phyloP scores from a whole-genome alignment of 23 tunicate genomes.

The Aplidium turbinatum region DNA sequence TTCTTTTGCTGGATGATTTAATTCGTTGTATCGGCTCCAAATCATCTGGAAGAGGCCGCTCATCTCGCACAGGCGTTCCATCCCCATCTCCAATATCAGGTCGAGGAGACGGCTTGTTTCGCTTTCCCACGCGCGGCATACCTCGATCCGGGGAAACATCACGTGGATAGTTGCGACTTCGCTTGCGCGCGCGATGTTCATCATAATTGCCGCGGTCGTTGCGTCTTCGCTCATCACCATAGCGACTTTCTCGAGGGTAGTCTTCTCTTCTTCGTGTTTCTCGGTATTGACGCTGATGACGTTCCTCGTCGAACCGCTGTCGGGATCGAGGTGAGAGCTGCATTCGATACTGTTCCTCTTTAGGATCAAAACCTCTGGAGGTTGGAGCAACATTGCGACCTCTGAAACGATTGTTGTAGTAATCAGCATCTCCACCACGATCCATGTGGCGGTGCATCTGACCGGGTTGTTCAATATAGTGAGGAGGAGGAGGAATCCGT shows the following conservation, averaged over 20 bases:
- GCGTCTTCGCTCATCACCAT: constrained; percentile 10
- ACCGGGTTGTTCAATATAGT: background rate
- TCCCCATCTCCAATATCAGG: constrained; percentile 67
- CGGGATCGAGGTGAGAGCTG: constrained; percentile 22
- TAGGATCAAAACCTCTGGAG: background rate
- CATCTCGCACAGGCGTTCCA: constrained; percentile 92
- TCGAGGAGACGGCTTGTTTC: constrained; percentile 9
- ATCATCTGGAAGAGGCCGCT: constrained; percentile 63
- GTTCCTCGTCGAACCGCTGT: constrained; percentile 18
- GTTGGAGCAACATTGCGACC: background rate
- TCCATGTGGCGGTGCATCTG: background rate
- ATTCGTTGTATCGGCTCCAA: background rate
- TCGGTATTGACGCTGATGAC: too few relatives aligned
- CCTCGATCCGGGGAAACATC: constrained; percentile 13
- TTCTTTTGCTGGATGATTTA: background rate
- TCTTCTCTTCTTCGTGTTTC: constrained; percentile 3
- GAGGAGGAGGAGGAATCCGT: constrained; percentile 1
- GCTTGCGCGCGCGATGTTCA: constrained; percentile 9
- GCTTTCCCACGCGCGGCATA: background rate
- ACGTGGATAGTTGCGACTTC: background rate
- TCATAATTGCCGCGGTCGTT: constrained; percentile 16
- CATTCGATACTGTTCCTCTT: constrained; percentile 25
- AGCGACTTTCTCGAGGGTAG: constrained; percentile 2
- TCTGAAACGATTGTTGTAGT: background rate
- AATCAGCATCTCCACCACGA: background rate